Evolutionary conservation across 2,113 vertebrate genomes (phyloP).

Genomic region (Toxostoma redivivum): DNA sequence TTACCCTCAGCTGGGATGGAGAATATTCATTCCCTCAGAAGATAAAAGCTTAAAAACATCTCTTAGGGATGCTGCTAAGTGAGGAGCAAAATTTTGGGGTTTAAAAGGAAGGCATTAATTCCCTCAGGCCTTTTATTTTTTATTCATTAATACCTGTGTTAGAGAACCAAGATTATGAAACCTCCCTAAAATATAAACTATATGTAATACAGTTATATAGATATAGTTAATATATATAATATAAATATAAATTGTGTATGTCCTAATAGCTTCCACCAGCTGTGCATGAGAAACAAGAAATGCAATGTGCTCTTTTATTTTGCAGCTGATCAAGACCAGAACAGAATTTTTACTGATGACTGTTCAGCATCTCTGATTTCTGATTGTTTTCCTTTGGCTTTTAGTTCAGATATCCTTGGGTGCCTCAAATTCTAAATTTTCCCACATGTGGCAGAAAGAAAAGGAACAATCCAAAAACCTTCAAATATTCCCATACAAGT

Average conservation of each 20-base stretch:
- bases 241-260: conserved; percentile 81
- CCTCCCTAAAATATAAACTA: conserved; percentile 69
- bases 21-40: not conserved
- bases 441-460: not conserved
- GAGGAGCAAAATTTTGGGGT: not conserved
- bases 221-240: no score
- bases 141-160: not conserved
- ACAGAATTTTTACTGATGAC: not conserved
- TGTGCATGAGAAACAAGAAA: conserved; percentile 73
- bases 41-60: not conserved
- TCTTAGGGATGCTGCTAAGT: not conserved
- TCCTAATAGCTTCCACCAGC: conserved; percentile 87
- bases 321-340: not conserved
- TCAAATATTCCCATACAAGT: accelerated
- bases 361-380: not conserved
- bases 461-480: not conserved
- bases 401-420: not conserved
- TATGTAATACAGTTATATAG: no score
- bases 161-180: conserved; percentile 78
- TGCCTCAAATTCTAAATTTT: not conserved
- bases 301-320: not conserved
- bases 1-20: accelerated
- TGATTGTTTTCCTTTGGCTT: not conserved
- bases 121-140: not conserved
- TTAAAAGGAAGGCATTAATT: not conserved